phyloP scores from a whole-genome alignment of 2,888 invertebrate species.

The Galerucella nymphaeae region DNA sequence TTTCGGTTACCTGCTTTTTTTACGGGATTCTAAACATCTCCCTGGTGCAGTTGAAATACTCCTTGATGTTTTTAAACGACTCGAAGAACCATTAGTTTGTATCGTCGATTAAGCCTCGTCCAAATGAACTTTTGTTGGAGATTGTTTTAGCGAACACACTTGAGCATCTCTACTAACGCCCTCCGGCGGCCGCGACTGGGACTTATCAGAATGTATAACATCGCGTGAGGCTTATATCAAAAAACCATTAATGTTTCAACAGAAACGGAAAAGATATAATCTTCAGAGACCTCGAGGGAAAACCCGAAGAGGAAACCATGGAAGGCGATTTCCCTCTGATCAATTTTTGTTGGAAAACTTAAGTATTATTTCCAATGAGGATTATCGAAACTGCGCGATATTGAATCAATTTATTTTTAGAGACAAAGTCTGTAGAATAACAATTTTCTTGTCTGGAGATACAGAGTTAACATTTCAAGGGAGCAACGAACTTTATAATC shows the following conservation, averaged over 20 bases:
- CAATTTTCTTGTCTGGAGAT: conserved; percentile 17
- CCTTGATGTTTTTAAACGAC: conserved; percentile 12
- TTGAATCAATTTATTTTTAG: conserved; percentile 37
- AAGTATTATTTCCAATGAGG: conserved; percentile 39
- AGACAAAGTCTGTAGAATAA: conserved; percentile 31
- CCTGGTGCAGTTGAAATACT: conserved; percentile 5
- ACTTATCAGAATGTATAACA: conserved; percentile 59
- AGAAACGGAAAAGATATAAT: conserved; percentile 56
- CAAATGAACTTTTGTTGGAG: conserved; percentile 40
- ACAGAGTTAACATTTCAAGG: background rate
- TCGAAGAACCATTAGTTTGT: conserved; percentile 40
- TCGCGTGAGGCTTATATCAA: conserved; percentile 57
- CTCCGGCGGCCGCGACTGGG: conserved; percentile 32
- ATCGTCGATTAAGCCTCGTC: conserved; percentile 39
- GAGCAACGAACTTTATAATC: too few species aligned
- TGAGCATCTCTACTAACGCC: conserved; percentile 15
- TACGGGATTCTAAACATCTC: too few species aligned
- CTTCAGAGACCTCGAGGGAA: conserved; percentile 51
- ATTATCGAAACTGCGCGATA: conserved; percentile 38
- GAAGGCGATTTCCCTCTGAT: conserved; percentile 42
- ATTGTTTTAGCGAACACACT: conserved; percentile 38
- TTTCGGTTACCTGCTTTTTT: too few species aligned
- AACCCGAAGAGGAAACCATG: conserved; percentile 42
- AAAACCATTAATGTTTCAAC: conserved; percentile 60
- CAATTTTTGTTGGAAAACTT: conserved; percentile 36